Base-by-base conservation (phyloP, 2,113 vertebrate genomes). In the Nyctibius bracteatus region DNA sequence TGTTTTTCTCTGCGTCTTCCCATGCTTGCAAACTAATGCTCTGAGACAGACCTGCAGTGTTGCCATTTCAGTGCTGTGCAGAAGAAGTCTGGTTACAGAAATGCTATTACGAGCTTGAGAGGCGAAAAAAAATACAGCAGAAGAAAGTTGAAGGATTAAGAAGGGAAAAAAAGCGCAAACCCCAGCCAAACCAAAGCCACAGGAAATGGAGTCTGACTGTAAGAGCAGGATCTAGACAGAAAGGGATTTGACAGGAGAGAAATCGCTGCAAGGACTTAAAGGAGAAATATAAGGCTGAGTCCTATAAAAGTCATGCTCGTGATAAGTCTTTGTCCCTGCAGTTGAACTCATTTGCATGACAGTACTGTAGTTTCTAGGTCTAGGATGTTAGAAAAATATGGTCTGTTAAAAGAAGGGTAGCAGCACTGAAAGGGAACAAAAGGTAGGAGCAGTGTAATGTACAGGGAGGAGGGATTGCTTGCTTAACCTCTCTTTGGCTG, bases 111-210 rank as follows among this genome's bases (percentile, higher is more conserved):
- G 3, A 93, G 72, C 51, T 81, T 54, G 23, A 94, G 55, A 81
- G 74, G 54, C 17, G 83, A 70, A 83, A 70, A 83, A 89, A 93
- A 91, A 61, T 7, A 37, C 44, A 72, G 92, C 46, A 52, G 75
- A 95, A 96, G 75, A 96, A 97, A 92, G 80, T 31, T 81, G 88
- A 94, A 63, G 82, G 77, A 93, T 95, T 96, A 94, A 88, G 75
- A 75, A 77, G 46, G 37, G 72, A 94, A 90, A 81, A 84, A 89
- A 72, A 90, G 49, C 1, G 1, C 39, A 52, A 93, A 78, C 22
- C 46, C 33, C 65, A 94, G 93, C 94, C 96, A 97, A 95, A 88
- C 74, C 81, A 95, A 95, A 97, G 83, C 83, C 91, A 92, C 92
- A 96, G 94, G 95, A 97, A 97, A 95, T 75, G 82, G 91, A 90